Percentiles rank a stretch among this genome's conserved stretches.
Evolutionary conservation across 1,140 invertebrate species (phyloP).

Genomic region (Zaprionus taronus): DNA sequence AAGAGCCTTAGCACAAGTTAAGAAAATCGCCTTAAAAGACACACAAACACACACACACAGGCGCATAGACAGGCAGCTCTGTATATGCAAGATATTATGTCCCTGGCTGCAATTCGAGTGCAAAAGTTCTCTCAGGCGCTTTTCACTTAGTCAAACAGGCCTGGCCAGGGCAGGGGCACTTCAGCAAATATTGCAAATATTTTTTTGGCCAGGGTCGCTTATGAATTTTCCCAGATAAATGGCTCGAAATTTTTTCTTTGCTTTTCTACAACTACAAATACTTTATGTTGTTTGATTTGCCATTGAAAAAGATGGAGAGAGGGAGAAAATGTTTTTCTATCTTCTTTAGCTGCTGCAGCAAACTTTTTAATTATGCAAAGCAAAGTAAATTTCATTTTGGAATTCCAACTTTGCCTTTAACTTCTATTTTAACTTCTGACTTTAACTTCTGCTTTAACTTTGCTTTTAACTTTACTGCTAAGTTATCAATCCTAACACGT

Average conservation of each 20-base stretch:
- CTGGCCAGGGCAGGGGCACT: background rate
- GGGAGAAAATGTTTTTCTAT: too few species aligned
- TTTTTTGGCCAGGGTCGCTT: slow-evolving; percentile 24
- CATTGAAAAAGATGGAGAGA: background rate
- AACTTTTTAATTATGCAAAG: slow-evolving; percentile 7
- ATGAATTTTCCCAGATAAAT: slow-evolving; percentile 61
- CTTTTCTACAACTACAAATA: slow-evolving; percentile 43
- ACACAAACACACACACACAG: background rate
- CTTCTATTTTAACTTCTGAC: too few species aligned
- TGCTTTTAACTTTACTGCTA: too few species aligned
- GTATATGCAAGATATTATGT: slow-evolving; percentile 65
- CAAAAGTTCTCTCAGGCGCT: slow-evolving; percentile 60
- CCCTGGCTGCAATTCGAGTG: slow-evolving; percentile 53
- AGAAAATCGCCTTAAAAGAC: slow-evolving; percentile 70
- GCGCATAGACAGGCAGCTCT: slow-evolving; percentile 5
- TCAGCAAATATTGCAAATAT: background rate
- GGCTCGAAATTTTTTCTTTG: slow-evolving; percentile 47
- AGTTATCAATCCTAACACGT: background rate
- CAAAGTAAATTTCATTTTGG: background rate
- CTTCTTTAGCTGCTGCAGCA: background rate
- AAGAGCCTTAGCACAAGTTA: slow-evolving; percentile 61
- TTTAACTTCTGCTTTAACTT: too few species aligned
- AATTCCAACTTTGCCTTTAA: background rate
- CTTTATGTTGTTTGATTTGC: slow-evolving; percentile 49
- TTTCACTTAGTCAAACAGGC: slow-evolving; percentile 52